Percentiles rank a stretch among this genome's conserved stretches.
Evolutionary conservation across 35 echinoderm and acorn worm species (phyloP).

Genomic region (Ophioderma brevispina): DNA sequence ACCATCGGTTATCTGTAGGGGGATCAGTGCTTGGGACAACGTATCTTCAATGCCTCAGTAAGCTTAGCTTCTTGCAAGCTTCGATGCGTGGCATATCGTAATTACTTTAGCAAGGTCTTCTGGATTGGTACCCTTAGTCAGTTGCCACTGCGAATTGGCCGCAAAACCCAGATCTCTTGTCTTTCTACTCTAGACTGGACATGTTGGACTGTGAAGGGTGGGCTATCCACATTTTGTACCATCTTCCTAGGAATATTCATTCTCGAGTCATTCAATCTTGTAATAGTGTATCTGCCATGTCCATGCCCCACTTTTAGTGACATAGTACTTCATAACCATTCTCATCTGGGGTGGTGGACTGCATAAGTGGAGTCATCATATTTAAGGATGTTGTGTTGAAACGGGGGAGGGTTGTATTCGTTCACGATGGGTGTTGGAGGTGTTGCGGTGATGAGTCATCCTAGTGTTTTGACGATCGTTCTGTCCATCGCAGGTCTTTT

Average conservation of each 20-base stretch:
- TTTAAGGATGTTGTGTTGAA: neutral
- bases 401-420: neutral
- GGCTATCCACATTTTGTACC: neutral
- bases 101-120: constrained; percentile 30
- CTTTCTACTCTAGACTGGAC: neutral
- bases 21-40: constrained; percentile 17
- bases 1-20: constrained; percentile 31
- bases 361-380: neutral
- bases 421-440: too few relatives aligned
- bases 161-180: constrained; percentile 29
- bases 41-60: neutral
- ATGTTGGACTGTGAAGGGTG: neutral
- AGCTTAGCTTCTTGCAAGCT: constrained; percentile 17
- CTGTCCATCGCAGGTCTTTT: too few relatives aligned
- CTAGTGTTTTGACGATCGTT: too few relatives aligned
- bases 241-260: neutral
- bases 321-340: neutral
- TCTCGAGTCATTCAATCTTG: neutral
- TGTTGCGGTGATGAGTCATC: too few relatives aligned
- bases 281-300: neutral
- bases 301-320: neutral
- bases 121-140: neutral
- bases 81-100: neutral
- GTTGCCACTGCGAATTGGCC: neutral
- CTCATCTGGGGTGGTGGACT: neutral